Percentiles rank a stretch among this genome's conserved stretches.
phyloP scores from a whole-genome alignment of 2,113 vertebrate species.

The Eclectus roratus region DNA sequence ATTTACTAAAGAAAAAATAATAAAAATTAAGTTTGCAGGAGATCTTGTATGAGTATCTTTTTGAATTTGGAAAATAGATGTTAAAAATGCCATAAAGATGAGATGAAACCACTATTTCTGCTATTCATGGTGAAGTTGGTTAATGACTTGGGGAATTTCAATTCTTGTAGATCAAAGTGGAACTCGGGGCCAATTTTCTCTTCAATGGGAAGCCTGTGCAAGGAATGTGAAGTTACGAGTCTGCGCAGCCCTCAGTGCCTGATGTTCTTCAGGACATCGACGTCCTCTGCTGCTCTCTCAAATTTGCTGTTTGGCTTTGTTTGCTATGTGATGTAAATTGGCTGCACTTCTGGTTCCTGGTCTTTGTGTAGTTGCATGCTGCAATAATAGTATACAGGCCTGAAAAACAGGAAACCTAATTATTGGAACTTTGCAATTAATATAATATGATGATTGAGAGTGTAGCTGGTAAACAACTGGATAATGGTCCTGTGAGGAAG shows the following conservation, averaged over 20 bases:
- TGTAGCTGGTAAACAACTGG: neutral
- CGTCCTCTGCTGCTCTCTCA: neutral
- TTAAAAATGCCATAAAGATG: neutral
- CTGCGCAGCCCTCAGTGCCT: rapidly evolving
- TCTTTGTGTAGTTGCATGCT: neutral
- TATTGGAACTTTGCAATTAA: neutral
- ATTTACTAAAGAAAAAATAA: neutral
- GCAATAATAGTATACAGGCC: neutral
- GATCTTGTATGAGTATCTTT: neutral
- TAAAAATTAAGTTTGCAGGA: neutral
- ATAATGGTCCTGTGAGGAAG: neutral
- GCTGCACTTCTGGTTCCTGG: neutral
- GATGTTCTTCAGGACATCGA: rapidly evolving
- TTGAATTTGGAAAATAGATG: neutral
- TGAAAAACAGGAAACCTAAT: constrained; percentile 42
- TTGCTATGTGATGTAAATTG: neutral
- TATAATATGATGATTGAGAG: neutral
- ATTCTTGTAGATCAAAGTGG: neutral
- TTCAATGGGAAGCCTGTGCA: neutral
- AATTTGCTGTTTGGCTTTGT: neutral
- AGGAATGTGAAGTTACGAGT: neutral
- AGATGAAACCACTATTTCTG: neutral
- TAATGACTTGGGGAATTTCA: neutral
- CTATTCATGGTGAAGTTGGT: neutral
- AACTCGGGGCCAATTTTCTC: neutral